Conservation (phyloP, 2,888 invertebrate species). For the Apotomis capreana region DNA sequence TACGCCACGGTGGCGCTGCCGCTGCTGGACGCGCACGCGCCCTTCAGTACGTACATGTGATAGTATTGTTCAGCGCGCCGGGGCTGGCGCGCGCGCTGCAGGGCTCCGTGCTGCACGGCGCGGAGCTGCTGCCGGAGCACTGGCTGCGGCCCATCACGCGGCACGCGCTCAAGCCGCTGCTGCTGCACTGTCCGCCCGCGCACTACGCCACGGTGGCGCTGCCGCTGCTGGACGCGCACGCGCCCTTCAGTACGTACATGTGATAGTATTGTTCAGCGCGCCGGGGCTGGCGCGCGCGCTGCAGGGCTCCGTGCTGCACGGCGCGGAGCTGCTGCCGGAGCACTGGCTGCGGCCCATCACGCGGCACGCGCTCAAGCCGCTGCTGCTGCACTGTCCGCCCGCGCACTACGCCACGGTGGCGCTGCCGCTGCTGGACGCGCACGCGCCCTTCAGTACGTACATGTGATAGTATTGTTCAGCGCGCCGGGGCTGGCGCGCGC, state of each 20-base stretch:
- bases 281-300: too few relatives aligned
- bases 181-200: constrained; percentile 92
- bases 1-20: constrained; percentile 90
- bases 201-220: constrained; percentile 81
- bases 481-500: too few relatives aligned
- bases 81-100: too few relatives aligned
- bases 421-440: too few relatives aligned
- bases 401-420: constrained; percentile 84
- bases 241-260: constrained; percentile 50
- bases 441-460: too few relatives aligned
- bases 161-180: constrained; percentile 92
- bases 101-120: too few relatives aligned
- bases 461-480: too few relatives aligned
- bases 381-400: constrained; percentile 92
- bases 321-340: constrained; percentile 69
- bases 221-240: constrained; percentile 84
- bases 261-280: too few relatives aligned
- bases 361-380: constrained; percentile 92
- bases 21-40: constrained; percentile 85
- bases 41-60: constrained; percentile 86
- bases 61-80: too few relatives aligned
- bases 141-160: constrained; percentile 92
- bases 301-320: too few relatives aligned
- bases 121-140: constrained; percentile 81
- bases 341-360: constrained; percentile 92